These are phyloP conservation scores for Rotaria sp. DNA, from an alignment of 2,888 invertebrate genomes.

Conservation along the genomic window DNA sequence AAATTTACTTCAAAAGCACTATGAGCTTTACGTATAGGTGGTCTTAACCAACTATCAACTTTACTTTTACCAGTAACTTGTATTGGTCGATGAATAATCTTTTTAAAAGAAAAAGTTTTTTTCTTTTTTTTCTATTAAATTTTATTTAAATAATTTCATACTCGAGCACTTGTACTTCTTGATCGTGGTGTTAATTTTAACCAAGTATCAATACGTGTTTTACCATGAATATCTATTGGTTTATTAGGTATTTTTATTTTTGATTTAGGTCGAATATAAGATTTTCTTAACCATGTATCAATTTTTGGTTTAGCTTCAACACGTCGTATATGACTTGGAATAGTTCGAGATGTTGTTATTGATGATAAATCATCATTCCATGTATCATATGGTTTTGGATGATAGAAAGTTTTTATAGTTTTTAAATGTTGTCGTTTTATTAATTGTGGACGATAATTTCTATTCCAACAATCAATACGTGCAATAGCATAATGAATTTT, in stretches of 20 bases:
- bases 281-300: neutral
- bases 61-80: neutral
- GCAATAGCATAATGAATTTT: neutral
- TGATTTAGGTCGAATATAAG: neutral
- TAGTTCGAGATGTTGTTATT: neutral
- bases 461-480: neutral
- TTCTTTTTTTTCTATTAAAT: neutral
- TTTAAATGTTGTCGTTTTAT: neutral
- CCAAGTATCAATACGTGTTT: neutral
- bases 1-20: neutral
- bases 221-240: neutral
- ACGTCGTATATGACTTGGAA: too few species aligned
- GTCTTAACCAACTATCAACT: neutral
- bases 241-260: neutral
- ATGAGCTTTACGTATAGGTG: neutral
- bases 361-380: neutral
- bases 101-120: neutral
- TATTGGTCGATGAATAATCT: neutral
- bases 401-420: neutral
- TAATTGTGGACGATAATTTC: neutral
- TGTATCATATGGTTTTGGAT: neutral
- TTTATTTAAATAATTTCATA: too few species aligned
- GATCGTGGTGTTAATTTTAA: neutral
- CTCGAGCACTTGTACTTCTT: neutral
- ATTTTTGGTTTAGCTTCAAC: neutral